Evolutionary conservation across 2,888 invertebrate species (phyloP), one percentile per base, ranked within the genome.

Genomic region (Globia sparganii): DNA sequence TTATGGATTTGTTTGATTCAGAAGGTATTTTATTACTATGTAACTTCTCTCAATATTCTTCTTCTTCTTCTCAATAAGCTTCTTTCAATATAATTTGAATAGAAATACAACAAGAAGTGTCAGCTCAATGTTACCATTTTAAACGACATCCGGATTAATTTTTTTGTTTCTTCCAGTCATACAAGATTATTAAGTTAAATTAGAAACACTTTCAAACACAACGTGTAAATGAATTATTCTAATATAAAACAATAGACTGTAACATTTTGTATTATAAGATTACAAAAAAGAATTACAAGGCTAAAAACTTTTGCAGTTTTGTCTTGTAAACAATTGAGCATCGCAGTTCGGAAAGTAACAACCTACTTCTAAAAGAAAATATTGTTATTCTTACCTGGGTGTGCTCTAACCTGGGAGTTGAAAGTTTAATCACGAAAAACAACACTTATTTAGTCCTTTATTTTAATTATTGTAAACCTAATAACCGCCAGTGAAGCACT

Each of bases 271-370:
- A 34, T 40, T 53, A 6, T 37, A 37, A 18, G 25, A 6, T 64
- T 72, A 59, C 59, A 67, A 71, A 67, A 71, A 64, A 37, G 65
- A 72, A 65, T 25, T 77, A 46, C 65, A 85, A 80, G 66, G 80
- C 72, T 80, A 53, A 15, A n/a, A 79, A 72, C 18, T 65, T 78
- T 72, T 40, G n/a, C 18, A 72, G 61, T 68, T 61, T 58, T 59
- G 49, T 62, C 71, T 72, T 49, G 68, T 74, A 82, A 82, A 82
- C 84, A 80, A 68, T 34, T 25, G 46, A 70, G 70, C 49, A 64
- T 78, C 59, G 56, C 18, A 71, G 31, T 34, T 64, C 4, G 18
- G 15, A 64, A 53, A 64, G n/a, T 64, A 25, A 15, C 15, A 56
- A 25, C 15, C 34, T 6, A 78, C 25, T 18, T 78, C 0, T 53